Conservation (phyloP, 2,113 vertebrate species). For the Mystacornis crossleyi region DNA sequence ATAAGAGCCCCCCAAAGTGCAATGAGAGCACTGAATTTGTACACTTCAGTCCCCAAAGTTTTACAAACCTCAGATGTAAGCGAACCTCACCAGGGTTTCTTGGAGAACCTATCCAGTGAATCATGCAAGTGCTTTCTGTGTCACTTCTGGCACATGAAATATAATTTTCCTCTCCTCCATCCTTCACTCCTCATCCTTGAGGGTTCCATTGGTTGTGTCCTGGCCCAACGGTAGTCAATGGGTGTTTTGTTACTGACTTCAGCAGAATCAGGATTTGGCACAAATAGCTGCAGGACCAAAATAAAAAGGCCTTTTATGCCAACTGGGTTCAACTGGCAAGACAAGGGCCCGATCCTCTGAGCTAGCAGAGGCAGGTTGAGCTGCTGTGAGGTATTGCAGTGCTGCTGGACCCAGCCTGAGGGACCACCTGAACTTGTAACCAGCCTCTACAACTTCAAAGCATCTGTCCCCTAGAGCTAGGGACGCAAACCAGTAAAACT, state of each 20-base stretch:
- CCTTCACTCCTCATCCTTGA: not conserved
- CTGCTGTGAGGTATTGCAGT: not conserved
- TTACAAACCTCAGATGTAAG: not conserved
- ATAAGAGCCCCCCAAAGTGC: not conserved
- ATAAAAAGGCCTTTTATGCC: constrained; percentile 48
- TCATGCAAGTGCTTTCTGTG: not conserved
- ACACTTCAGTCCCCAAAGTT: not conserved
- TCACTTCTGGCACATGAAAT: not conserved
- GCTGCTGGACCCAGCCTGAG: not conserved
- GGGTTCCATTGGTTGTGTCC: not conserved
- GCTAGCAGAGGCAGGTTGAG: not conserved
- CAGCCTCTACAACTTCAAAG: not conserved
- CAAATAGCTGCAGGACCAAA: not conserved
- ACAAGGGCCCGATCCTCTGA: not conserved
- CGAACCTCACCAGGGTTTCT: not conserved
- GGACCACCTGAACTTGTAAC: not conserved
- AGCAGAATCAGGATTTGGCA: constrained; percentile 14
- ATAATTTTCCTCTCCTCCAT: not conserved
- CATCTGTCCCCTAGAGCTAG: not conserved
- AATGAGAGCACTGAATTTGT: not conserved
- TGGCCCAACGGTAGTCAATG: not conserved
- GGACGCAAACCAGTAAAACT: not conserved
- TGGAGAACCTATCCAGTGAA: not conserved
- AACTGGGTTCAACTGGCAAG: constrained; percentile 18
- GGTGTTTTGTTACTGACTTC: constrained; percentile 17